phyloP scores from a whole-genome alignment of 2,888 invertebrate species.

The Ochropleura leucogaster region DNA sequence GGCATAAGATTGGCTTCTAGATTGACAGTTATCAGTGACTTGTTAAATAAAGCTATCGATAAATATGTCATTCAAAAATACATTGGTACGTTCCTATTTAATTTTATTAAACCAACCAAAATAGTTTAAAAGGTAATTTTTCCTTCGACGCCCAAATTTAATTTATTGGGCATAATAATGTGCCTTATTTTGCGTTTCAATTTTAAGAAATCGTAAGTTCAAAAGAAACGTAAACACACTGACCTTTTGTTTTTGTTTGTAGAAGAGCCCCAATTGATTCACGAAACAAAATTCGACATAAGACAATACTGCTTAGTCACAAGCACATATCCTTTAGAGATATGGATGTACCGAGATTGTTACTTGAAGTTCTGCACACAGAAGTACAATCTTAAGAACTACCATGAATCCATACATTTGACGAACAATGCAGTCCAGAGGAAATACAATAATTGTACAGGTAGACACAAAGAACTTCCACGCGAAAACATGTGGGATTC shows the following conservation, averaged over 20 bases:
- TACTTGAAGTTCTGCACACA: conserved; percentile 97
- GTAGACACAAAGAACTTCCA: conserved; percentile 92
- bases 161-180: not conserved
- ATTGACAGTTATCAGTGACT: conserved; percentile 93
- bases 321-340: conserved; percentile 93
- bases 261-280: conserved; percentile 95
- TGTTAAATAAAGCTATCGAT: conserved; percentile 90
- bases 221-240: not conserved
- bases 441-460: conserved; percentile 91
- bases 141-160: not conserved
- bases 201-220: not conserved
- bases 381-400: conserved; percentile 94
- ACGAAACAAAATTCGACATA: conserved; percentile 97
- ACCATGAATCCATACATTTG: conserved; percentile 96
- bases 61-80: conserved; percentile 97
- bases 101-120: not conserved
- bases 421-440: conserved; percentile 97
- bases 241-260: conserved; percentile 68
- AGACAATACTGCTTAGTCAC: conserved; percentile 97
- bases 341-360: conserved; percentile 97
- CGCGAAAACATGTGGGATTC: conserved; percentile 96
- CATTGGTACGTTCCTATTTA: conserved; percentile 91
- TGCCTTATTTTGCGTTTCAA: not conserved
- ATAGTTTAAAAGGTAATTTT: not conserved
- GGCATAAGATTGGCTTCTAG: conserved; percentile 95